These are phyloP conservation scores for Patella vulgata DNA, from an alignment of 1,140 invertebrate species.

Conservation along the genomic window DNA sequence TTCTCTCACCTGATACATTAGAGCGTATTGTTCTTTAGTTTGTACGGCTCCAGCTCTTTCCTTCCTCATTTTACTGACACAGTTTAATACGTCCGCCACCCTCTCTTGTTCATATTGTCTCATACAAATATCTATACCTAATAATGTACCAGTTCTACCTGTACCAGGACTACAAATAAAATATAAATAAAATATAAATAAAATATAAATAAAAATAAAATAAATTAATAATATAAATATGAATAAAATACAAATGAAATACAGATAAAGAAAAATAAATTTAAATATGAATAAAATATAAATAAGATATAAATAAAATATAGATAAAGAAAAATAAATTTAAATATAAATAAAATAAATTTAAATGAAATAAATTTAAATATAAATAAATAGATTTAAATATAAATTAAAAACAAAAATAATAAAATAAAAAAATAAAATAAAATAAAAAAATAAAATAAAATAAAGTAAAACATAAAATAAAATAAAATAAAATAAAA, in stretches of 20 bases:
- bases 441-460: not conserved
- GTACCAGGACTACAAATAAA: conserved; percentile 78
- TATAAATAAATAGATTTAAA: not conserved
- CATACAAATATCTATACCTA: conserved; percentile 87
- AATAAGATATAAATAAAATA: not conserved
- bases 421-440: not conserved
- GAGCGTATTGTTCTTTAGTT: conserved; percentile 79
- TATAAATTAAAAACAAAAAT: not conserved
- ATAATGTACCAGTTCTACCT: conserved; percentile 86
- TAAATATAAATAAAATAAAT: not conserved
- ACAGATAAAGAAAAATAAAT: not conserved
- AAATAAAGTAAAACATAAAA: not conserved
- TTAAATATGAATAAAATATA: not conserved
- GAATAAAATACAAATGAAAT: not conserved
- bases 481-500: not conserved
- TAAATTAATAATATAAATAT: not conserved
- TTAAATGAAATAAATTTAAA: not conserved
- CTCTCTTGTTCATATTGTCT: conserved; percentile 82
- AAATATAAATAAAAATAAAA: not conserved
- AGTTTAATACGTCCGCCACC: conserved; percentile 83
- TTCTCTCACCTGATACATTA: conserved; percentile 73
- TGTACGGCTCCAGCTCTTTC: conserved; percentile 89
- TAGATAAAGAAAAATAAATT: not conserved
- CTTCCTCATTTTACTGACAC: conserved; percentile 82
- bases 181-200: conserved; percentile 1